Conservation (phyloP, 37 sponge, comb jelly and placozoan species). For the Lycopodina hypogea region DNA sequence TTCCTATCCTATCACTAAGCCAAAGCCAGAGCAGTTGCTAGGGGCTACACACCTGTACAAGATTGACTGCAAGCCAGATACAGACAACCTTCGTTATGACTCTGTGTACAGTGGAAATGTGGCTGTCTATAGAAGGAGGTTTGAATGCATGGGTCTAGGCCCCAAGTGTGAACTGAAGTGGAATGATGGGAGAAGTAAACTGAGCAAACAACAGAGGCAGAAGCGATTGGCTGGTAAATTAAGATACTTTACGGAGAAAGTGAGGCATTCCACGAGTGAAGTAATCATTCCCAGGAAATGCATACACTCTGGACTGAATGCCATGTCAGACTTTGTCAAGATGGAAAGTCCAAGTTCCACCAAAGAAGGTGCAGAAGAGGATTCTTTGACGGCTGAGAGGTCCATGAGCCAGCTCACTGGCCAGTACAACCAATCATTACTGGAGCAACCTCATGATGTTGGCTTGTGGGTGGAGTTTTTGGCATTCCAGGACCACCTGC, state of each 20-base stretch:
- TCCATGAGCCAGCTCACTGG: constrained; percentile 31
- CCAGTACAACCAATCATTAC: constrained; percentile 47
- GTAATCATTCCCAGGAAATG: neutral
- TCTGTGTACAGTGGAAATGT: constrained; percentile 69
- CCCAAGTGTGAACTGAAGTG: constrained; percentile 20
- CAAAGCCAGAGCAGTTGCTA: neutral
- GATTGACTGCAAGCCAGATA: constrained; percentile 58
- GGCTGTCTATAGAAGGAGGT: constrained; percentile 52
- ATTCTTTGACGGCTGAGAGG: constrained; percentile 25
- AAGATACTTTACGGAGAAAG: constrained; percentile 26
- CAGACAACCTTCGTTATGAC: constrained; percentile 55
- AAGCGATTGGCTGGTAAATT: neutral
- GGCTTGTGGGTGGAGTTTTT: constrained; percentile 78
- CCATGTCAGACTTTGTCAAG: neutral
- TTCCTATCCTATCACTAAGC: neutral
- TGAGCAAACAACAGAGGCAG: neutral
- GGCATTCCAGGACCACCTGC: constrained; percentile 53
- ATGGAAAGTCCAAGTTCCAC: neutral
- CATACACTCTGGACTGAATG: neutral
- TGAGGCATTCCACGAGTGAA: neutral
- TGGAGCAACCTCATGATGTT: constrained; percentile 63
- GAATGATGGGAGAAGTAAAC: constrained; percentile 40
- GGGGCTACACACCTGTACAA: constrained; percentile 37
- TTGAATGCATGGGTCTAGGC: constrained; percentile 43
- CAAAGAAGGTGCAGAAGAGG: neutral